Percentiles rank a stretch among this genome's conserved stretches.
Conservation (phyloP, 2,888 invertebrate genomes). For the Campoplex nolae region DNA sequence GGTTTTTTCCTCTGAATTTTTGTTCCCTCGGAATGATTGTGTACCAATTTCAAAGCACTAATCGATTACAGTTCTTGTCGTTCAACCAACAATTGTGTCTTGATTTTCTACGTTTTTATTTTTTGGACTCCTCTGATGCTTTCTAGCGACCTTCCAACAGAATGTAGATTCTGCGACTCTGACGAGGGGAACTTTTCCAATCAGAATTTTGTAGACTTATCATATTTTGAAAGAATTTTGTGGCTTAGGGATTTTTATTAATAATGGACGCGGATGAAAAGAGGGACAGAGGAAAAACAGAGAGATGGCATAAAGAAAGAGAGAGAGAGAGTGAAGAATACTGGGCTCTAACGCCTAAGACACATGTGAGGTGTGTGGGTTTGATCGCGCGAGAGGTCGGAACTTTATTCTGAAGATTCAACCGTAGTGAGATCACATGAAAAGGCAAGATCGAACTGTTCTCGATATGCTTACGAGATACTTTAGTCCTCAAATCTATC, state of each 20-base stretch:
- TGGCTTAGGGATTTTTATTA: not conserved
- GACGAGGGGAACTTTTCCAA: not conserved
- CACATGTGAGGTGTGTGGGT: slow-evolving; percentile 11
- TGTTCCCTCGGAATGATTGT: not conserved
- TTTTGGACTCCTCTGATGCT: not conserved
- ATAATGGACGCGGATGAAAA: not conserved
- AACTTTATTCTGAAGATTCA: not conserved
- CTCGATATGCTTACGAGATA: slow-evolving; percentile 19
- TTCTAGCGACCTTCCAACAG: not conserved
- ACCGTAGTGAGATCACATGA: not conserved
- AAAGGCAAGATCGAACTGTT: slow-evolving; percentile 11
- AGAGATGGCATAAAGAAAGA: not conserved
- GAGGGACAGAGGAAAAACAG: not conserved
- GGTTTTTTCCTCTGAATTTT: not conserved
- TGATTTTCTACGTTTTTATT: too few relatives aligned
- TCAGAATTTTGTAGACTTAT: not conserved
- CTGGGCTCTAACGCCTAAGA: not conserved
- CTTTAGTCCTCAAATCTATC: slow-evolving; percentile 11
- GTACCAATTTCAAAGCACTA: not conserved
- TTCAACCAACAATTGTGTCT: not conserved
- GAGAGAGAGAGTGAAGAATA: not conserved
- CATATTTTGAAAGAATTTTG: not conserved
- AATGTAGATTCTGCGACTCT: not conserved
- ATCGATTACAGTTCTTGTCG: not conserved
- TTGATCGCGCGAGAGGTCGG: slow-evolving; percentile 20